Evolutionary conservation across 2,113 vertebrate genomes (phyloP), one percentile per base, ranked within the genome.

Genomic region (Baryphthengus martii): DNA sequence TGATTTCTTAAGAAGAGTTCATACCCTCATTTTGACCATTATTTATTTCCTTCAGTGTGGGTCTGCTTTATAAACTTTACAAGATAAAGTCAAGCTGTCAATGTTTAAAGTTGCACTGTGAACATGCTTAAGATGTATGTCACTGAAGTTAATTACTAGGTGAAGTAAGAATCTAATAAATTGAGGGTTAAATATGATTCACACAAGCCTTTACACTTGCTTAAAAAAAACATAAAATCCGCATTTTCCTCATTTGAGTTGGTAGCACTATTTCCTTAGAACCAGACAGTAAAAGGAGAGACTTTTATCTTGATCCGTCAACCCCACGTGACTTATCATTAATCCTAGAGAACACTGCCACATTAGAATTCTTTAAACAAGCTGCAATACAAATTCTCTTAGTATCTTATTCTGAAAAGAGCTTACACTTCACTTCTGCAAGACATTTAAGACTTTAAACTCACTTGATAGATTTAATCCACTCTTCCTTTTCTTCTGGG

Each of bases 401-500:
- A 18, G 19, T 26, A 58, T 29, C 71, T 53, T 39, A 66, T 31
- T 73, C 67, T 5, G 1, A 23, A 42, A 88, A 85, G 40, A 73
- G 49, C 40, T 89, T 66, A 59, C 23, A 14, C 7, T 39, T 83
- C 2, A n/a, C 58, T 89, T 93, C 39, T 86, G 44, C 67, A 59
- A 65, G 45, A 67, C 19, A 74, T 49, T 91, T 39, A 49, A 82
- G 44, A 45, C n/a, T 77, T 67, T 21, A 53, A 59, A 97, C 98
- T 98, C 98, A 99, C 99, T 99, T 99, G 98, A 99, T 99, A 89
- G 99, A 99, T 97, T 99, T 99, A 97, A 99, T 99, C 99, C 99
- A 99, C 96, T 99, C 99, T 37, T 99, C 99, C 94, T 99, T 99
- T 95, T 99, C 99, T 89, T 99, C 99, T 0, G 98, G 99, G 33